Conservation (phyloP, 1,140 invertebrate genomes). For the Cherax quadricarinatus region DNA sequence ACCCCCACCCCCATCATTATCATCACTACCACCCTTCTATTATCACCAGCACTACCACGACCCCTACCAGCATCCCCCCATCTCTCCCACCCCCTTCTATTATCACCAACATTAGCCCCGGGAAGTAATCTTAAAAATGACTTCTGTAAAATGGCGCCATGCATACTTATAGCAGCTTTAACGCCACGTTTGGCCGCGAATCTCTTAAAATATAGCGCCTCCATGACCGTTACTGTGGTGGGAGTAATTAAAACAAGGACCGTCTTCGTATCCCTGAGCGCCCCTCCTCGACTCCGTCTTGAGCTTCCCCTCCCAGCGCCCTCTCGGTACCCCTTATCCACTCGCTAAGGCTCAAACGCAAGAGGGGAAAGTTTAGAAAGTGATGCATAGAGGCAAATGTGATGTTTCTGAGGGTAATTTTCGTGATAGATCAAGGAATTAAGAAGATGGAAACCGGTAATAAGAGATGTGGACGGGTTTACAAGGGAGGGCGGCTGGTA, state of each 20-base stretch:
- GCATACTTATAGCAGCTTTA: slow-evolving; percentile 67
- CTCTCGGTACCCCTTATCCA: not conserved
- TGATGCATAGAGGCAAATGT: slow-evolving; percentile 21
- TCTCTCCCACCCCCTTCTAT: slow-evolving; percentile 21
- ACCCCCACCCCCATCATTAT: not conserved
- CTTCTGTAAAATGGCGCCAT: slow-evolving; percentile 67
- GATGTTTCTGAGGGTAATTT: slow-evolving; percentile 34
- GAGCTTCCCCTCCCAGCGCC: not conserved
- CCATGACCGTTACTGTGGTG: slow-evolving; percentile 62
- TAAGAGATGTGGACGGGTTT: slow-evolving; percentile 21
- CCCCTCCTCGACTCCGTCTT: slow-evolving; percentile 13
- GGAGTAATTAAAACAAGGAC: slow-evolving; percentile 66
- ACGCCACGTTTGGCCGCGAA: slow-evolving; percentile 55
- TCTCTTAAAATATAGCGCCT: slow-evolving; percentile 55
- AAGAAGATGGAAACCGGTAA: slow-evolving; percentile 1
- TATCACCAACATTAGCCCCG: slow-evolving; percentile 61
- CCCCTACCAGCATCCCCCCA: not conserved
- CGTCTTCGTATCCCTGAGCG: slow-evolving; percentile 27
- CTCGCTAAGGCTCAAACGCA: not conserved
- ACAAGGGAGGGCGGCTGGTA: slow-evolving; percentile 16
- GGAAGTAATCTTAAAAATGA: slow-evolving; percentile 67
- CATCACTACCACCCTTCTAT: not conserved
- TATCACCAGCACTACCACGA: not conserved
- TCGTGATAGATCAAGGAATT: slow-evolving; percentile 32
- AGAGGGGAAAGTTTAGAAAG: slow-evolving; percentile 10